Evolutionary conservation across 2,888 invertebrate genomes (phyloP).

Genomic region (Cheilosia vulpina): DNA sequence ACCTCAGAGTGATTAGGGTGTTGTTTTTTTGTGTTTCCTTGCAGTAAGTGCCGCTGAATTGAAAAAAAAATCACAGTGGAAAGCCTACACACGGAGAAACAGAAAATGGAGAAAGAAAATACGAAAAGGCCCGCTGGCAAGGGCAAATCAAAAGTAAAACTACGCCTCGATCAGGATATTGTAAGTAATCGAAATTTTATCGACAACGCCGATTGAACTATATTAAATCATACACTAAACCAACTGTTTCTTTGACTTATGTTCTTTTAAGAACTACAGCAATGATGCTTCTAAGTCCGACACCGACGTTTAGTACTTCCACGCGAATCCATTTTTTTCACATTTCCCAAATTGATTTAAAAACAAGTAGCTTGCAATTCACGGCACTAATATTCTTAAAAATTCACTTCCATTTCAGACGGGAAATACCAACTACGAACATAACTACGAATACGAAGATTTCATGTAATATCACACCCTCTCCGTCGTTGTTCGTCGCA

Average conservation of each 20-base stretch:
- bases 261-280: no score
- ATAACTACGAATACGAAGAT: slow-evolving; percentile 90
- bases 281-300: no score
- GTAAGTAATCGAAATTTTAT: slow-evolving; percentile 66
- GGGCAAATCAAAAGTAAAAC: slow-evolving; percentile 91
- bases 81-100: slow-evolving; percentile 93
- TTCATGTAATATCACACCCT: slow-evolving; percentile 87
- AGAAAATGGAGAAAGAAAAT: slow-evolving; percentile 93
- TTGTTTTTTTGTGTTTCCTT: slow-evolving; percentile 44
- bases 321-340: no score
- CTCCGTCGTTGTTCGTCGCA: slow-evolving; percentile 42
- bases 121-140: slow-evolving; percentile 90
- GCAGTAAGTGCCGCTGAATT: slow-evolving; percentile 91
- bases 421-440: slow-evolving; percentile 87
- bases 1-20: background rate
- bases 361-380: background rate
- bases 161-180: slow-evolving; percentile 89
- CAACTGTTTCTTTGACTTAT: no score
- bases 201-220: no score
- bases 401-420: slow-evolving; percentile 84
- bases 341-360: no score
- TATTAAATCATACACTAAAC: no score
- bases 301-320: no score
- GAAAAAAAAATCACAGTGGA: slow-evolving; percentile 92
- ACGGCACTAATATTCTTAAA: background rate